Evolutionary conservation across 1,140 invertebrate species (phyloP).

Genomic region (Maconellicoccus hirsutus): DNA sequence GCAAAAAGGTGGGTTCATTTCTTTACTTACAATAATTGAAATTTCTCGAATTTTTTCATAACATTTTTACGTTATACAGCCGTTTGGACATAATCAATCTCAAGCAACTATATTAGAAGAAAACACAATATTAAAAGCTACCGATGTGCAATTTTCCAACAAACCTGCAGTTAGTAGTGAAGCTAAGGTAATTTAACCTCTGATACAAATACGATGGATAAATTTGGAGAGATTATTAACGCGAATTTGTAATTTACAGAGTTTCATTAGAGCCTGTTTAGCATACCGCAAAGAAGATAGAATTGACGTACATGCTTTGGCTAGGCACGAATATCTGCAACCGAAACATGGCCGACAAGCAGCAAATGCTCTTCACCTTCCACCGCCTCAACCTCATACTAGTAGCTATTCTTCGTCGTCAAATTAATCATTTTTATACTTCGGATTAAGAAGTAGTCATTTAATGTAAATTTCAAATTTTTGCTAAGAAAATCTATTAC

Average conservation of each 20-base stretch:
- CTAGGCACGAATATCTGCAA: slow-evolving; percentile 92
- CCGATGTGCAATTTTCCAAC: slow-evolving; percentile 96
- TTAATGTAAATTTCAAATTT: background rate
- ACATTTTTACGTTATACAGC: slow-evolving; percentile 40
- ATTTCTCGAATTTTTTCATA: background rate
- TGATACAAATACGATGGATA: background rate
- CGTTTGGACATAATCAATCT: slow-evolving; percentile 98
- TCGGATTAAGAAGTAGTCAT: background rate
- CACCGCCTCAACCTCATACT: slow-evolving; percentile 37
- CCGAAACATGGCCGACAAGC: slow-evolving; percentile 69
- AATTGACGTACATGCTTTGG: slow-evolving; percentile 90
- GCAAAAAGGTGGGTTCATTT: slow-evolving; percentile 52
- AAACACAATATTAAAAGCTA: slow-evolving; percentile 98
- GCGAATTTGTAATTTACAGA: slow-evolving; percentile 37
- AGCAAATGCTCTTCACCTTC: slow-evolving; percentile 40
- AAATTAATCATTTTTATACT: background rate
- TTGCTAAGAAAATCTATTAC: background rate
- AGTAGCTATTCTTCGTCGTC: background rate
- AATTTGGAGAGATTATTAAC: background rate
- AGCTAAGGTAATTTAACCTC: slow-evolving; percentile 54
- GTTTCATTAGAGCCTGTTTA: slow-evolving; percentile 93
- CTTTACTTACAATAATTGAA: background rate
- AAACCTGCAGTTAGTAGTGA: slow-evolving; percentile 95
- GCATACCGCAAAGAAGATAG: slow-evolving; percentile 97
- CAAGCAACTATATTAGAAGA: slow-evolving; percentile 99